These are phyloP conservation scores for Villa cingulata DNA, from an alignment of 2,888 invertebrate species.

Conservation along the genomic window DNA sequence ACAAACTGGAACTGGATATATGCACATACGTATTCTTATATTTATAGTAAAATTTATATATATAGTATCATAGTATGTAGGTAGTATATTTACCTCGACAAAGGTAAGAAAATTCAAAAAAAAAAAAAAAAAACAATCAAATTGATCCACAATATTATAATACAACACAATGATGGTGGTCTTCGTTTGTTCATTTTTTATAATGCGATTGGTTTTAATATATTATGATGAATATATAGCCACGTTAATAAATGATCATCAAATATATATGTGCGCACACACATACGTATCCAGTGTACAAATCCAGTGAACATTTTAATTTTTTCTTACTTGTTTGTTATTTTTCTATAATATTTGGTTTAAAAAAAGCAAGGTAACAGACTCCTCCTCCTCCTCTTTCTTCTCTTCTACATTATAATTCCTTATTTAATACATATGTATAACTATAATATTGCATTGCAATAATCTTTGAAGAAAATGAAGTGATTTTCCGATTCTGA, in stretches of 20 bases:
- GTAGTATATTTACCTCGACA: no score
- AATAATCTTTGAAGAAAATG: background rate
- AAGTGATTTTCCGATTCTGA: constrained; percentile 6
- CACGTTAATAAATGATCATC: constrained; percentile 9
- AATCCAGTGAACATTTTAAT: no score
- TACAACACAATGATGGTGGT: background rate
- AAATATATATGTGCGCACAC: background rate
- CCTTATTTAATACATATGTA: no score
- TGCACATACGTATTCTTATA: no score
- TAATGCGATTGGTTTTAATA: constrained; percentile 3
- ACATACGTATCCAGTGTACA: no score
- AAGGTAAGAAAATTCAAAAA: background rate
- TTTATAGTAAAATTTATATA: no score
- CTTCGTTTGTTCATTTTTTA: background rate
- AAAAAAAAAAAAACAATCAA: no score
- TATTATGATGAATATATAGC: background rate
- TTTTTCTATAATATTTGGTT: no score
- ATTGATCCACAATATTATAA: background rate
- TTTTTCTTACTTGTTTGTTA: no score
- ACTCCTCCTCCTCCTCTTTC: constrained; percentile 3
- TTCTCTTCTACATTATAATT: background rate
- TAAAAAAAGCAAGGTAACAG: background rate
- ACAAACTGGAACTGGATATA: no score
- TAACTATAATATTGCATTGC: background rate
- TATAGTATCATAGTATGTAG: no score